Conservation (phyloP, 2,113 vertebrate genomes). For the Phyllostomus discolor region DNA sequence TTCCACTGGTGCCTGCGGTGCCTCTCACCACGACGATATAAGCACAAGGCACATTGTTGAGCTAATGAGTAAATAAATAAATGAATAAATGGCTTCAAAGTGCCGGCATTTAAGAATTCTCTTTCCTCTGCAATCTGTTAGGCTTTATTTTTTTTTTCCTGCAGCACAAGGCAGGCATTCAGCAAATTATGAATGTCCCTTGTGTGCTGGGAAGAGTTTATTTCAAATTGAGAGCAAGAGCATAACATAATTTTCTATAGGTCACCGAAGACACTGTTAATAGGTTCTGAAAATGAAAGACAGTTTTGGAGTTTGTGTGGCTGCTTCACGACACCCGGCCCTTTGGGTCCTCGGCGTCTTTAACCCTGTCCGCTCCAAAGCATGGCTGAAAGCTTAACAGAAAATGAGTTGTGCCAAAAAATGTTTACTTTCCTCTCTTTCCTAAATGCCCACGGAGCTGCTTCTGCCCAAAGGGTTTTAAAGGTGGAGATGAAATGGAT, state of each 20-base stretch:
- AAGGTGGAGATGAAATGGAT: conserved; percentile 32
- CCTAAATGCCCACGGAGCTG: not conserved
- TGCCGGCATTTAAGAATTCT: not conserved
- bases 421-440: conserved; percentile 60
- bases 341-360: conserved; percentile 48
- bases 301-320: conserved; percentile 12
- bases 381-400: conserved; percentile 30
- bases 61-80: not conserved
- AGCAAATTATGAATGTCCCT: conserved; percentile 38
- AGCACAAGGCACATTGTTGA: not conserved
- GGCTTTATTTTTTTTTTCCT: not conserved
- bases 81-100: not conserved
- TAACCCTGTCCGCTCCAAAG: conserved; percentile 20
- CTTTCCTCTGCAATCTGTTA: not conserved
- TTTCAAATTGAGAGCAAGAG: conserved; percentile 40
- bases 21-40: not conserved
- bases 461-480: not conserved
- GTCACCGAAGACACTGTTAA: conserved; percentile 45
- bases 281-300: conserved; percentile 42
- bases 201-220: conserved; percentile 25
- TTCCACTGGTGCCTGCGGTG: not conserved
- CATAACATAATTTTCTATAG: conserved; percentile 48
- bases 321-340: conserved; percentile 37
- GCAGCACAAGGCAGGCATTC: not conserved
- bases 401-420: conserved; percentile 49